phyloP scores from a whole-genome alignment of 2,888 invertebrate species.

The Neelides folsomi region DNA sequence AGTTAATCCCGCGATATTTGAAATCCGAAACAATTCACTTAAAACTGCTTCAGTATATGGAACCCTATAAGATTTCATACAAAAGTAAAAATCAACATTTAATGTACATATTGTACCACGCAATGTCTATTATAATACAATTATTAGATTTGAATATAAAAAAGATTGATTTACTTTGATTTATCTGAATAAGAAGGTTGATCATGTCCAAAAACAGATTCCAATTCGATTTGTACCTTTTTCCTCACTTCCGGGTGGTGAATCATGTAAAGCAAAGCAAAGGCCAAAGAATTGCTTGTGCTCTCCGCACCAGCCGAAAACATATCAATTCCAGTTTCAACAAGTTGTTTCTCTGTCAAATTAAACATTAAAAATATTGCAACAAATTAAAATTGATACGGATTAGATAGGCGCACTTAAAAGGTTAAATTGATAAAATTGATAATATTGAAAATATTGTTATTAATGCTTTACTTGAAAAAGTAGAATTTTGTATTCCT shows the following conservation, averaged over 20 bases:
- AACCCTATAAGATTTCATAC: conserved; percentile 36
- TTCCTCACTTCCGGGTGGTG: conserved; percentile 21
- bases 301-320: conserved; percentile 30
- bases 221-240: conserved; percentile 18
- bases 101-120: no score
- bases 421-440: no score
- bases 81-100: no score
- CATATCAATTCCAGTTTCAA: conserved; percentile 19
- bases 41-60: conserved; percentile 46
- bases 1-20: conserved; percentile 40
- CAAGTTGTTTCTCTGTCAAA: conserved; percentile 24
- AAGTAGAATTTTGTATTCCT: conserved; percentile 13
- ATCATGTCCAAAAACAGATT: conserved; percentile 16
- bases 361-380: neutral
- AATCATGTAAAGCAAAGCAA: conserved; percentile 21
- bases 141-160: neutral
- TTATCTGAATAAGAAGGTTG: conserved; percentile 17
- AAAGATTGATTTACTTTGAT: conserved; percentile 1
- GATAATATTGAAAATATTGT: neutral
- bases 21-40: conserved; percentile 42
- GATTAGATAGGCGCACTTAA: no score
- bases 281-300: conserved; percentile 25
- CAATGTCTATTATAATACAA: neutral
- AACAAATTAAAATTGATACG: no score
- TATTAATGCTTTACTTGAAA: conserved; percentile 15